These are phyloP conservation scores for Malthinus flaveolus DNA, from an alignment of 2,888 invertebrate genomes.

Conservation along the genomic window DNA sequence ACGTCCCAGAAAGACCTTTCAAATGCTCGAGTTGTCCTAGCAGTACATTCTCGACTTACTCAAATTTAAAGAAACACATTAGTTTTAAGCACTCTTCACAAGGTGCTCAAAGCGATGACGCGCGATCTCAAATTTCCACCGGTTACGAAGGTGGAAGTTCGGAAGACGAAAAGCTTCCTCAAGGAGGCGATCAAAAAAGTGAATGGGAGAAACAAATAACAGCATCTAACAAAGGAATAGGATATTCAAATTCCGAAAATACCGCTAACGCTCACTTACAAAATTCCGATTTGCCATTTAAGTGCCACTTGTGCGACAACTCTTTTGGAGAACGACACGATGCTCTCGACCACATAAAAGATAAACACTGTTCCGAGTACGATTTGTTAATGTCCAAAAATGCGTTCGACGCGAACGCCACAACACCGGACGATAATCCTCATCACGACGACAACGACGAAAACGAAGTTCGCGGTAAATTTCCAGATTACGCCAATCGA, in stretches of 20 bases:
- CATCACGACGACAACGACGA: constrained; percentile 67
- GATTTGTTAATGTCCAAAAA: constrained; percentile 81
- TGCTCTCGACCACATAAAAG: constrained; percentile 80
- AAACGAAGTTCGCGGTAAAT: constrained; percentile 74
- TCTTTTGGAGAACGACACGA: constrained; percentile 80
- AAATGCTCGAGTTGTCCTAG: constrained; percentile 82
- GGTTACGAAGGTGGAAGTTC: constrained; percentile 55
- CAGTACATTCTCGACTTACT: constrained; percentile 79
- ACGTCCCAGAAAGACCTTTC: constrained; percentile 76
- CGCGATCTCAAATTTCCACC: constrained; percentile 32
- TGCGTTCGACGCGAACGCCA: constrained; percentile 67
- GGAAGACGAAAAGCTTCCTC: constrained; percentile 53
- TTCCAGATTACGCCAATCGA: constrained; percentile 84
- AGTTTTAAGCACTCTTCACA: constrained; percentile 67
- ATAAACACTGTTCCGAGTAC: constrained; percentile 76
- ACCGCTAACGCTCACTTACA: constrained; percentile 46
- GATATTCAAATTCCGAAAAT: constrained; percentile 30
- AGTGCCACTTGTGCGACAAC: constrained; percentile 91
- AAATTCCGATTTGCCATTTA: constrained; percentile 76
- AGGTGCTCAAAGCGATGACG: constrained; percentile 53
- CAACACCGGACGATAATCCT: constrained; percentile 51
- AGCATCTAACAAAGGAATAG: constrained; percentile 38
- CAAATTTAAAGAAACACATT: constrained; percentile 79
- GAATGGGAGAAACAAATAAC: constrained; percentile 45
- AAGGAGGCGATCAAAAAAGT: constrained; percentile 40